These are phyloP conservation scores for Spea multiplicata DNA, from an alignment of 2,113 vertebrate genomes.

Conservation along the genomic window DNA sequence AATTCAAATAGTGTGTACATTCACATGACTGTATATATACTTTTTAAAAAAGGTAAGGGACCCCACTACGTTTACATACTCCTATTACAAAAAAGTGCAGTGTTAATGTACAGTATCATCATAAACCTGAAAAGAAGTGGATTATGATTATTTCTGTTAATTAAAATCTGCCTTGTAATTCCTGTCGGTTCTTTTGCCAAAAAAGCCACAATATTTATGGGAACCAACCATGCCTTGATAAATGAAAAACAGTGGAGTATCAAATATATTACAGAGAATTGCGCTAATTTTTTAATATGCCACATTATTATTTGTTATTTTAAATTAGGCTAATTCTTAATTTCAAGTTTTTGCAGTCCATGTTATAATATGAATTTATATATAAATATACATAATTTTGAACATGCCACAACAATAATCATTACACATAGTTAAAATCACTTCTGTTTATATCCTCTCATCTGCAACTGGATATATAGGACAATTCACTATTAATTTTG, in stretches of 20 bases:
- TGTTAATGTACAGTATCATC: no score
- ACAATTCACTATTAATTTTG: slow-evolving; percentile 5
- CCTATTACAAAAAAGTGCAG: no score
- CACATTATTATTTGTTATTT: not conserved
- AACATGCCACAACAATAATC: not conserved
- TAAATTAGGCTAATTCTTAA: not conserved
- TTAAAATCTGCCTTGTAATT: not conserved
- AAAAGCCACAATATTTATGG: not conserved
- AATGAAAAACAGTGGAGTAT: not conserved
- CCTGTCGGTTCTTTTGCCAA: not conserved
- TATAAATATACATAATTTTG: not conserved
- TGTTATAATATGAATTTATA: not conserved
- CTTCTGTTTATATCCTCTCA: not conserved
- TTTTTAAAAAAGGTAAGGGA: no score
- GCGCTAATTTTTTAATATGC: not conserved
- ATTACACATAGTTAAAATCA: not conserved
- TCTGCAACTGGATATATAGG: not conserved
- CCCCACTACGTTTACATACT: no score
- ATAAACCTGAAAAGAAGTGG: no score
- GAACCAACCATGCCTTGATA: not conserved
- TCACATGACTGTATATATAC: no score
- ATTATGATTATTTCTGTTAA: not conserved
- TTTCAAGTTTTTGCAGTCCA: not conserved
- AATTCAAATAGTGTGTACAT: no score
- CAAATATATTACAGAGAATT: not conserved